Conservation (phyloP, 2,888 invertebrate species). For the Leptopilina myrica region DNA sequence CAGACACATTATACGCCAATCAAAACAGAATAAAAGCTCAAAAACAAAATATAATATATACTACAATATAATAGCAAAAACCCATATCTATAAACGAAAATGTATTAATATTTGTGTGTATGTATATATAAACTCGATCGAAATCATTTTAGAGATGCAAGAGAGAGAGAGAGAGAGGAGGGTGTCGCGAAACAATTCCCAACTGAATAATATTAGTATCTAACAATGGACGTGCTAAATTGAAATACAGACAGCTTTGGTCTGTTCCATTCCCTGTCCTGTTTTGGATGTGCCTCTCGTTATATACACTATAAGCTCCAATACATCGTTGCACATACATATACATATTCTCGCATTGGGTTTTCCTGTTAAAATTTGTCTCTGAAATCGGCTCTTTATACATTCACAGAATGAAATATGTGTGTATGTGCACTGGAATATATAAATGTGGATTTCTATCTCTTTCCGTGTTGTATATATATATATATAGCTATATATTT, state of each 20-base stretch:
- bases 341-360: constrained; percentile 17
- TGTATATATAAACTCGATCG: constrained; percentile 46
- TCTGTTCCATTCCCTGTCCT: constrained; percentile 55
- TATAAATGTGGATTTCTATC: constrained; percentile 25
- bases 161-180: constrained; percentile 57
- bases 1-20: not conserved
- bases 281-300: constrained; percentile 49
- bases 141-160: constrained; percentile 48
- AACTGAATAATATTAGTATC: constrained; percentile 75
- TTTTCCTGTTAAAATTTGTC: constrained; percentile 39
- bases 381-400: constrained; percentile 25
- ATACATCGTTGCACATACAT: constrained; percentile 44
- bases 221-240: constrained; percentile 74
- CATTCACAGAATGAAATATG: constrained; percentile 39
- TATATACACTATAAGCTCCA: constrained; percentile 44
- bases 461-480: not conserved
- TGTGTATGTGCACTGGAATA: not conserved
- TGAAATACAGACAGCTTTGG: constrained; percentile 70
- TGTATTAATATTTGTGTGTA: not conserved
- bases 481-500: constrained; percentile 41
- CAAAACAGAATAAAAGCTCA: not conserved
- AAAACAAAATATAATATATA: not conserved
- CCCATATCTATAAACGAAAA: constrained; percentile 4
- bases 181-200: constrained; percentile 73
- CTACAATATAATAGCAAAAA: constrained; percentile 4